A percentile compares a stretch with the other conserved stretches of the same genome.
Evolutionary conservation across 37 sponge, comb jelly and placozoan genomes (phyloP).

Genomic region (Aplysina aerophoba): DNA sequence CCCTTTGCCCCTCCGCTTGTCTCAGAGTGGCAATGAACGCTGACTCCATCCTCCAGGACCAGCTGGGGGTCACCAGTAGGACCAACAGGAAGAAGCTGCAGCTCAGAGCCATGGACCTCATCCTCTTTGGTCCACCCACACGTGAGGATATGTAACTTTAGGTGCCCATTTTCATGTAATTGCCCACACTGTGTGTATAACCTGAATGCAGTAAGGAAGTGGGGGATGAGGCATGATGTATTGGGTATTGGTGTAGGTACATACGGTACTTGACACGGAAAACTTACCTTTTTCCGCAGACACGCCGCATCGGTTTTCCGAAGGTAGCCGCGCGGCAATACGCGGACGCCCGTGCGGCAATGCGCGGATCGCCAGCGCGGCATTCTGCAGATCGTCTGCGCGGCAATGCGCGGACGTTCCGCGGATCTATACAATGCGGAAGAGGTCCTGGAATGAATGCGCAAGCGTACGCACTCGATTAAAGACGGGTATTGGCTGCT

Average conservation of each 20-base stretch:
- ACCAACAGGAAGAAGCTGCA: conserved; percentile 88
- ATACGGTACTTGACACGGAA: too few species aligned
- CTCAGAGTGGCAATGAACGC: conserved; percentile 67
- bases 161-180: background rate
- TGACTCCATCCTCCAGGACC: conserved; percentile 51
- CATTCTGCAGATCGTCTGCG: too few species aligned
- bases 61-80: conserved; percentile 59
- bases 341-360: too few species aligned
- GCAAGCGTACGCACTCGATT: too few species aligned
- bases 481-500: too few species aligned
- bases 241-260: background rate
- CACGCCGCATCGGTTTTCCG: too few species aligned
- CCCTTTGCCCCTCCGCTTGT: background rate
- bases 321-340: too few species aligned
- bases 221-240: conserved; percentile 24
- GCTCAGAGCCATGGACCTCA: conserved; percentile 88
- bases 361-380: too few species aligned
- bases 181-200: conserved; percentile 39
- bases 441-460: too few species aligned
- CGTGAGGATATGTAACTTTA: background rate
- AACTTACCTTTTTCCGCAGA: too few species aligned
- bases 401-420: too few species aligned
- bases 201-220: conserved; percentile 40
- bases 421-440: too few species aligned
- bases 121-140: conserved; percentile 85